A percentile compares a stretch with the other conserved stretches of the same genome.
phyloP scores from a whole-genome alignment of 2,888 invertebrate genomes.

The Copidosoma aretas region DNA sequence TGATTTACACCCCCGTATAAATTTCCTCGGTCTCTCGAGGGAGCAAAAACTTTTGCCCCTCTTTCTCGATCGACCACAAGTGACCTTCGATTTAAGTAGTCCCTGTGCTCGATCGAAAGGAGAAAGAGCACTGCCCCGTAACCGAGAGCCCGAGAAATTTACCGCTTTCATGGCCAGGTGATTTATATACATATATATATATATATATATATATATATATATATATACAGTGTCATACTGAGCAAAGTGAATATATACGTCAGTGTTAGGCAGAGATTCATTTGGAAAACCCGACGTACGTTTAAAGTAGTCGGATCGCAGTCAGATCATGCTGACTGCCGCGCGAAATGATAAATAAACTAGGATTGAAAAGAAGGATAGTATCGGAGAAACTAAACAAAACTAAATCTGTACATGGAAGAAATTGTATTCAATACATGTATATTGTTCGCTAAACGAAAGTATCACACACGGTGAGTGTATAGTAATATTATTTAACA shows the following conservation, averaged over 20 bases:
- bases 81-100: too few relatives aligned
- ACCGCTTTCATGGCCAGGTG: background rate
- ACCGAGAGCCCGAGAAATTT: background rate
- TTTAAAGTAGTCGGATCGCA: background rate
- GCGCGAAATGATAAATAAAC: background rate
- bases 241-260: slow-evolving; percentile 63
- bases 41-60: slow-evolving; percentile 1
- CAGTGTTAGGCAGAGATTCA: slow-evolving; percentile 57
- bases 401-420: too few relatives aligned
- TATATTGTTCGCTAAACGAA: too few relatives aligned
- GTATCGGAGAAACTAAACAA: too few relatives aligned
- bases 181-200: background rate
- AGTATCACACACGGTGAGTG: too few relatives aligned
- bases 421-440: too few relatives aligned
- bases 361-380: too few relatives aligned
- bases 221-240: slow-evolving; percentile 60
- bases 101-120: background rate
- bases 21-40: background rate
- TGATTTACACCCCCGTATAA: slow-evolving; percentile 25
- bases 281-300: slow-evolving; percentile 24
- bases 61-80: background rate
- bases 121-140: background rate
- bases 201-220: too few relatives aligned
- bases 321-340: slow-evolving; percentile 4
- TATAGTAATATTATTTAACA: too few relatives aligned